Conservation (phyloP, 2,113 vertebrate species). For the Triplophysa tibetana region DNA sequence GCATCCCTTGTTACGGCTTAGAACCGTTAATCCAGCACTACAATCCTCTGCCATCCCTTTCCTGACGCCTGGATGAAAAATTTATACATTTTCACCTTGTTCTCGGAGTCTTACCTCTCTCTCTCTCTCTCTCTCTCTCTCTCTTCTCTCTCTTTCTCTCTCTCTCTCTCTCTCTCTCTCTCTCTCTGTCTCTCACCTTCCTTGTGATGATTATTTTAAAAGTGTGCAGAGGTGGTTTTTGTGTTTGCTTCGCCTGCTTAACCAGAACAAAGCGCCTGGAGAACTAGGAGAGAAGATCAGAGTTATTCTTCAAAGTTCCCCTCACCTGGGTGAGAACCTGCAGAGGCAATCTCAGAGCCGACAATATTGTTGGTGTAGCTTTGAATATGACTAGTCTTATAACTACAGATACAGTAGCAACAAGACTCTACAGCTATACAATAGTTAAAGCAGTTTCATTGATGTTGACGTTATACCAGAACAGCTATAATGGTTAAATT, state of each 20-base stretch:
- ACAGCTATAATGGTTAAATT: background rate
- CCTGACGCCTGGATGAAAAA: constrained; percentile 70
- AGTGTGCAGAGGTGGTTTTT: constrained; percentile 65
- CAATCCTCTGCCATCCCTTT: constrained; percentile 68
- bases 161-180: constrained; percentile 41
- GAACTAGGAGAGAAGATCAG: constrained; percentile 57
- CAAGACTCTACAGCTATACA: constrained; percentile 53
- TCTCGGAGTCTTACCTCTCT: constrained; percentile 59
- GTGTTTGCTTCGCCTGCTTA: constrained; percentile 60
- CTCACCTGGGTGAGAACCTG: constrained; percentile 50
- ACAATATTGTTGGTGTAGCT: constrained; percentile 17
- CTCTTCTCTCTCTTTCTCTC: constrained; percentile 60
- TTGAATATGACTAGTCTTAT: constrained; percentile 25
- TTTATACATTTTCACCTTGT: constrained; percentile 69
- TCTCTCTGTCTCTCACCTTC: constrained; percentile 60
- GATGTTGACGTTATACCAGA: constrained; percentile 6
- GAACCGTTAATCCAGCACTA: constrained; percentile 68
- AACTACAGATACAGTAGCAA: constrained; percentile 4
- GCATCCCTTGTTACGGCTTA: constrained; percentile 65
- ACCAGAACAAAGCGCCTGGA: constrained; percentile 60
- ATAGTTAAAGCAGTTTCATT: background rate
- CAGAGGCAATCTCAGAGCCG: constrained; percentile 75
- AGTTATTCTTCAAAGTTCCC: constrained; percentile 51
- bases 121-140: constrained; percentile 54
- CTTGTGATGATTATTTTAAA: constrained; percentile 74